These are phyloP conservation scores for Pipra filicauda DNA, from an alignment of 2,113 vertebrate species.

Conservation along the genomic window DNA sequence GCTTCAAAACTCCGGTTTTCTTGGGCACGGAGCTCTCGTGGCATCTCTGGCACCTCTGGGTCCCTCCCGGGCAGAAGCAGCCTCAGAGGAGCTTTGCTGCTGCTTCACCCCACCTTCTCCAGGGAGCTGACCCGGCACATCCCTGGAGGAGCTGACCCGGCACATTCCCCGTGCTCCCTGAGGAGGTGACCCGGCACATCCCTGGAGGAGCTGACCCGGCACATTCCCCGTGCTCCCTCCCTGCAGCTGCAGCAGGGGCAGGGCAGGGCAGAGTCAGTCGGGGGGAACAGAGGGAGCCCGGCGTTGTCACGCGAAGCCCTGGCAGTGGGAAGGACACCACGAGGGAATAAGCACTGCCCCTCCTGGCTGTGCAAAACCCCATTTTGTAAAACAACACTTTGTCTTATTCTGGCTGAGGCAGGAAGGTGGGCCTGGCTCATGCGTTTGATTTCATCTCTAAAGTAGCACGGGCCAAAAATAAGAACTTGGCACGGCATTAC, in stretches of 20 bases:
- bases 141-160: not conserved
- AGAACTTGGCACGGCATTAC: not conserved
- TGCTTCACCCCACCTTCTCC: fast-evolving
- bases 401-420: not conserved
- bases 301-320: fast-evolving
- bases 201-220: not conserved
- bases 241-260: not conserved
- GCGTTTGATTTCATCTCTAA: not conserved
- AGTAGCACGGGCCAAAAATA: not conserved
- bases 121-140: not conserved
- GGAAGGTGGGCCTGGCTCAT: not conserved
- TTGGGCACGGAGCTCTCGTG: fast-evolving
- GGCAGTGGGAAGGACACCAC: fast-evolving
- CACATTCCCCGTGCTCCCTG: too few species aligned
- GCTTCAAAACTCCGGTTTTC: not conserved
- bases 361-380: not conserved
- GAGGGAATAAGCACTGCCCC: not conserved
- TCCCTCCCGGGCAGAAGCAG: not conserved
- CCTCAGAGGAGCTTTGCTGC: not conserved
- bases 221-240: too few species aligned
- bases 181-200: not conserved
- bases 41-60: not conserved
- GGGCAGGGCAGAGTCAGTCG: fast-evolving
- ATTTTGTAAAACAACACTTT: not conserved
- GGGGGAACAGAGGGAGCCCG: too few species aligned